Conservation (phyloP, 2,888 invertebrate species). For the Glyphotaelius pellucidus region DNA sequence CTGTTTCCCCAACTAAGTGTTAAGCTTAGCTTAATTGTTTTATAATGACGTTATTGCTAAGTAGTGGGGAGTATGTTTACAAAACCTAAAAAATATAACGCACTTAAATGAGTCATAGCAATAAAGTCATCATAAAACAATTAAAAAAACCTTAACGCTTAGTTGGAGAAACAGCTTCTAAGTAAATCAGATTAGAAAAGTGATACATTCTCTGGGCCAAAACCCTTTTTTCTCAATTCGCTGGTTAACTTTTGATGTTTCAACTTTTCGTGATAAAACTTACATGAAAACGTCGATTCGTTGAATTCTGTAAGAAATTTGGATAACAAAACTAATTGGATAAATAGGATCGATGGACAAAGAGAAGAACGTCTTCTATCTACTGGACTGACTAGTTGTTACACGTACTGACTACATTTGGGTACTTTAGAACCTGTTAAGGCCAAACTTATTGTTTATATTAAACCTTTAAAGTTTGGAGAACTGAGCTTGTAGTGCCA, state of each 20-base stretch:
- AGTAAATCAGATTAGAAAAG: not conserved
- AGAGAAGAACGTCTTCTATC: not conserved
- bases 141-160: too few species aligned
- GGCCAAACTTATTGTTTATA: not conserved
- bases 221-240: not conserved
- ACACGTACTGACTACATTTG: not conserved
- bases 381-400: not conserved
- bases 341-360: not conserved
- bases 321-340: not conserved
- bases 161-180: too few species aligned
- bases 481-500: not conserved
- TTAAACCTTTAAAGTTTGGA: not conserved
- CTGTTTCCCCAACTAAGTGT: too few species aligned
- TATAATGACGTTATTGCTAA: too few species aligned
- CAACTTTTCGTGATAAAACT: not conserved
- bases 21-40: too few species aligned
- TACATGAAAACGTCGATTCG: not conserved
- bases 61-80: too few species aligned
- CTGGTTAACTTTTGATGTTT: not conserved
- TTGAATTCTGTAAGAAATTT: not conserved
- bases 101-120: too few species aligned
- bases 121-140: too few species aligned
- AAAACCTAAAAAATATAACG: too few species aligned
- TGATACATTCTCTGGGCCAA: not conserved
- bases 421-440: not conserved